phyloP scores from a whole-genome alignment of 1,140 invertebrate species.

The Harpegnathos saltator region DNA sequence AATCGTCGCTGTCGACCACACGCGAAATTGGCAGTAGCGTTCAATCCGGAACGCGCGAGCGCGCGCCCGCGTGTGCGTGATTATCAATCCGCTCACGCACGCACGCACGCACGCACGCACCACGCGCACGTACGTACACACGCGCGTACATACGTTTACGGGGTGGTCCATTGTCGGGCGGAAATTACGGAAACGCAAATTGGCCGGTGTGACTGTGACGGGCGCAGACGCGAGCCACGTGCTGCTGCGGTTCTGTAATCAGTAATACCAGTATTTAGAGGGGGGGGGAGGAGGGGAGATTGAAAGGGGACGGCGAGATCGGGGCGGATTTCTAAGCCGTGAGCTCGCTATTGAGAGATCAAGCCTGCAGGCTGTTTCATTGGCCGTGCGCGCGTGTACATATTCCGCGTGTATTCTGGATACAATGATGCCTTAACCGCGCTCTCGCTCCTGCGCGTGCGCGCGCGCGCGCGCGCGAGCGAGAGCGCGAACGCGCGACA shows the following conservation, averaged over 20 bases:
- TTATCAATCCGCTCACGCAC: conserved; percentile 64
- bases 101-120: conserved; percentile 17
- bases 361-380: conserved; percentile 64
- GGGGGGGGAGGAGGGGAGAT: conserved; percentile 61
- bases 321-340: conserved; percentile 73
- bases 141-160: conserved; percentile 30
- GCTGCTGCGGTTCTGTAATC: conserved; percentile 85
- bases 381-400: conserved; percentile 26
- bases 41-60: conserved; percentile 43
- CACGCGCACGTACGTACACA: neutral
- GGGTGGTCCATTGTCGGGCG: conserved; percentile 79
- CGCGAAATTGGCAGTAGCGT: conserved; percentile 48
- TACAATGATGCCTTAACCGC: conserved; percentile 68
- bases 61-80: conserved; percentile 61
- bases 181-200: conserved; percentile 86
- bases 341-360: conserved; percentile 74
- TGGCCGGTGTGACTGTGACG: conserved; percentile 85
- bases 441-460: neutral
- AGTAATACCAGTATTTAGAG: conserved; percentile 81
- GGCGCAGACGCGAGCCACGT: conserved; percentile 83
- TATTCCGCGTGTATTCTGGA: conserved; percentile 43
- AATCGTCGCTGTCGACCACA: conserved; percentile 55
- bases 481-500: no score
- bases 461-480: conserved; percentile 29
- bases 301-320: conserved; percentile 75